phyloP scores from a whole-genome alignment of 1,140 invertebrate genomes.

The Psilanteris sp. region DNA sequence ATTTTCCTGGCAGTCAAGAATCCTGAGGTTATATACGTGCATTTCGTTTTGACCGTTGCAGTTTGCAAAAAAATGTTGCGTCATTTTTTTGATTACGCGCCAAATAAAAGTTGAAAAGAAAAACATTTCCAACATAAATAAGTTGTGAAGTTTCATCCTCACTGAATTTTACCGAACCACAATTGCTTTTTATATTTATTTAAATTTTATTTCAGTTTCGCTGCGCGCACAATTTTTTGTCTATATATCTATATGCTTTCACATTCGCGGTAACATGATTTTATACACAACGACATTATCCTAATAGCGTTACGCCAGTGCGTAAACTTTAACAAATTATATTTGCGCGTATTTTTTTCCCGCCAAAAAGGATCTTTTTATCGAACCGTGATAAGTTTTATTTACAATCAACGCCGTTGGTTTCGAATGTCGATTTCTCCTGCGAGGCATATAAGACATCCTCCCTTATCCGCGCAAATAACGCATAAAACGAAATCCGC shows the following conservation, averaged over 20 bases:
- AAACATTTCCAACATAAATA: slow-evolving; percentile 45
- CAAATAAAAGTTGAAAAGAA: slow-evolving; percentile 45
- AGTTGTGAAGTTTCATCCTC: slow-evolving; percentile 38
- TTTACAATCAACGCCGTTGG: too few species aligned
- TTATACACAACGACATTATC: too few species aligned
- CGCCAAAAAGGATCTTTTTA: too few species aligned
- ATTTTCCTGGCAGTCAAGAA: slow-evolving; percentile 39
- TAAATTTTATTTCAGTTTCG: slow-evolving; percentile 42
- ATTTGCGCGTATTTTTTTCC: too few species aligned
- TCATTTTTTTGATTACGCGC: slow-evolving; percentile 45
- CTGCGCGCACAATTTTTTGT: slow-evolving; percentile 15
- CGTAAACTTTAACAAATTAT: too few species aligned
- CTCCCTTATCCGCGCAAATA: too few species aligned
- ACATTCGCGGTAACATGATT: too few species aligned
- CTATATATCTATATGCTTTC: too few species aligned
- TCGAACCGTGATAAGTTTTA: too few species aligned
- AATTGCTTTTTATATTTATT: slow-evolving; percentile 20
- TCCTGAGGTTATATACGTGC: slow-evolving; percentile 22
- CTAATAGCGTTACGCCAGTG: too few species aligned
- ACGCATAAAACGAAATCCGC: neutral
- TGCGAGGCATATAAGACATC: too few species aligned
- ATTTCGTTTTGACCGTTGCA: slow-evolving; percentile 40
- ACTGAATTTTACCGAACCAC: slow-evolving; percentile 13
- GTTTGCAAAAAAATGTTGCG: slow-evolving; percentile 19
- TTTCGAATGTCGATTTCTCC: too few species aligned